Evolutionary conservation across 2,113 vertebrate genomes (phyloP).

Genomic region (Daboia siamensis): DNA sequence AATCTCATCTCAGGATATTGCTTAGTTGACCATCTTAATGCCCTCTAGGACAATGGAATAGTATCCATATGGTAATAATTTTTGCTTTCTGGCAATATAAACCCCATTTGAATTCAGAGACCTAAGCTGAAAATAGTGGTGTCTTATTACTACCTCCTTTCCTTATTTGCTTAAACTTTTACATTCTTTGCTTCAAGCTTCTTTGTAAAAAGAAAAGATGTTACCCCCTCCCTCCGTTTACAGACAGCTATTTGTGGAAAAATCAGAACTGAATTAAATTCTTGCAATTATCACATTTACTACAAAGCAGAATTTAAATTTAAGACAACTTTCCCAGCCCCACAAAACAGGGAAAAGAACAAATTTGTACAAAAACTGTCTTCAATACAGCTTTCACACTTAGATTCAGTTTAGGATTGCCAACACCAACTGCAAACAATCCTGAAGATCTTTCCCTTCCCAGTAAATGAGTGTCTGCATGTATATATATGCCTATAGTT

Average conservation of each 20-base stretch:
- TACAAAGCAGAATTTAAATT: not conserved
- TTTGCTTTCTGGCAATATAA: slow-evolving; percentile 34
- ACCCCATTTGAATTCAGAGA: slow-evolving; percentile 43
- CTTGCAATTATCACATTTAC: not conserved
- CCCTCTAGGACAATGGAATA: slow-evolving; percentile 30
- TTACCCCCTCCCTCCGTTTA: rapidly evolving
- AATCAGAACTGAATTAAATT: not conserved
- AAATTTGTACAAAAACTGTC: not conserved
- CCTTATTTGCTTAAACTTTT: slow-evolving; percentile 27
- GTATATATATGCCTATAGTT: not conserved
- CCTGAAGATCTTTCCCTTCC: not conserved
- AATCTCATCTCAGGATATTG: not conserved
- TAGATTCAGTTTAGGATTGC: not conserved
- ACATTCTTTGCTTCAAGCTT: slow-evolving; percentile 33
- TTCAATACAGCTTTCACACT: not conserved
- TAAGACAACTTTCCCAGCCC: not conserved
- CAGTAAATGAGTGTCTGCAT: not conserved
- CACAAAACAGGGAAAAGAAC: not conserved
- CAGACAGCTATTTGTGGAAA: not conserved
- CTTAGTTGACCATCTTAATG: slow-evolving; percentile 51
- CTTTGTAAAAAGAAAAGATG: not conserved
- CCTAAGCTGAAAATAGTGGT: slow-evolving; percentile 43
- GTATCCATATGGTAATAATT: slow-evolving; percentile 53
- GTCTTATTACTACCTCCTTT: slow-evolving; percentile 46
- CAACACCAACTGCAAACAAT: not conserved